A percentile compares a stretch with the other conserved stretches of the same genome.
Evolutionary conservation across 2,888 invertebrate species (phyloP).

Genomic region (Phortica okadai): DNA sequence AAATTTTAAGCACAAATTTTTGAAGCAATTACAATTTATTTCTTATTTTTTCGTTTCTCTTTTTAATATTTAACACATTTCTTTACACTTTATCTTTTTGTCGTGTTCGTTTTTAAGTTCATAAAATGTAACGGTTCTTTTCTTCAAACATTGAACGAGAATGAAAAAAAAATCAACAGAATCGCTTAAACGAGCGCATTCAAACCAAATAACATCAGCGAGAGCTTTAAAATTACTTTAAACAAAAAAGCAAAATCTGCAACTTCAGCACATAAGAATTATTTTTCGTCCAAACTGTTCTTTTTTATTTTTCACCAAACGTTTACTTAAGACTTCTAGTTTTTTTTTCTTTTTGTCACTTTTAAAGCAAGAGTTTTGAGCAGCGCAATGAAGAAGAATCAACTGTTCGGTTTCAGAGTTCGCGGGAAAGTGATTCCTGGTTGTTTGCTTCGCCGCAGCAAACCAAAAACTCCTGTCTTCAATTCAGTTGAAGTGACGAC

Average conservation of each 20-base stretch:
- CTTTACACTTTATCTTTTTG: background rate
- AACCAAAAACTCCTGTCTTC: background rate
- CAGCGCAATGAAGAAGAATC: conserved; percentile 22
- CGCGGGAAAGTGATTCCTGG: conserved; percentile 74
- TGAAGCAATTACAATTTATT: background rate
- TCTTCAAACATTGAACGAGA: background rate
- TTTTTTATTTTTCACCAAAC: background rate
- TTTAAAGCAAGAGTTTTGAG: background rate
- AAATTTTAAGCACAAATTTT: background rate
- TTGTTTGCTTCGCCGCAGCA: conserved; percentile 46
- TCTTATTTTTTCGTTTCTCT: background rate
- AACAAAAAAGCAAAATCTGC: background rate
- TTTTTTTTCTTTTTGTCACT: background rate
- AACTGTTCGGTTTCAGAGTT: conserved; percentile 70
- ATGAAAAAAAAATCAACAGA: background rate
- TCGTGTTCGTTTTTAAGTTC: conserved; percentile 17
- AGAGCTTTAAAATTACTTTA: background rate
- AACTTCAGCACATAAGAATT: conserved; percentile 15
- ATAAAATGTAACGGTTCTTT: conserved; percentile 29
- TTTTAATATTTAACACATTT: background rate
- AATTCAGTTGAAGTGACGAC: too few species aligned
- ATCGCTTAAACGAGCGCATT: background rate
- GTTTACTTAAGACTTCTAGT: background rate
- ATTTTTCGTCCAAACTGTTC: background rate
- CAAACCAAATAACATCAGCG: background rate